A percentile compares a stretch with the other conserved stretches of the same genome.
Evolutionary conservation across 2,888 invertebrate species (phyloP).

Genomic region (Rhaphigaster nebulosa): DNA sequence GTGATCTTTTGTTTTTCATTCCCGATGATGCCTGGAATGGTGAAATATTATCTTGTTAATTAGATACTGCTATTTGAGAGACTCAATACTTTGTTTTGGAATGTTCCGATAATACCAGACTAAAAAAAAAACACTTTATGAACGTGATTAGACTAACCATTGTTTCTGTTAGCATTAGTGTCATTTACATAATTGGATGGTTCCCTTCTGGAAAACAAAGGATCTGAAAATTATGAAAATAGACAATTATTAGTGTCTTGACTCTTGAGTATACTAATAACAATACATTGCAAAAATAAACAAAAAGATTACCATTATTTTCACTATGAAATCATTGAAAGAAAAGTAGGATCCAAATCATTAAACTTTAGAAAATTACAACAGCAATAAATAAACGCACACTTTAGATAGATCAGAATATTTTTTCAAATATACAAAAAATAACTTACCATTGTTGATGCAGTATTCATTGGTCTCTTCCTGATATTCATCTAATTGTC

Average conservation of each 20-base stretch:
- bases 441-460: not conserved
- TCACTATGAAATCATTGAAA: too few species aligned
- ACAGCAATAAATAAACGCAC: too few species aligned
- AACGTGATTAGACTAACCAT: not conserved
- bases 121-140: not conserved
- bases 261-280: too few species aligned
- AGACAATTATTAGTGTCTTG: not conserved
- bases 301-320: too few species aligned
- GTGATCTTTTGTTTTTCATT: too few species aligned
- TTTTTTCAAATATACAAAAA: not conserved
- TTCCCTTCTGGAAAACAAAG: conserved; percentile 14
- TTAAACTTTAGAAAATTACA: too few species aligned
- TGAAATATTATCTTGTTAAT: too few species aligned
- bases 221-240: not conserved
- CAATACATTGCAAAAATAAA: too few species aligned
- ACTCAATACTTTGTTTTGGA: not conserved
- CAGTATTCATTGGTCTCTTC: not conserved
- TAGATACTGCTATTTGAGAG: too few species aligned
- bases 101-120: not conserved
- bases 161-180: not conserved
- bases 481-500: not conserved
- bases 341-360: too few species aligned
- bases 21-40: too few species aligned
- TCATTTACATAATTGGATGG: not conserved
- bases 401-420: too few species aligned